These are phyloP conservation scores for Sinocyclocheilus maitianheensis DNA, from an alignment of 2,113 vertebrate genomes.

Conservation along the genomic window DNA sequence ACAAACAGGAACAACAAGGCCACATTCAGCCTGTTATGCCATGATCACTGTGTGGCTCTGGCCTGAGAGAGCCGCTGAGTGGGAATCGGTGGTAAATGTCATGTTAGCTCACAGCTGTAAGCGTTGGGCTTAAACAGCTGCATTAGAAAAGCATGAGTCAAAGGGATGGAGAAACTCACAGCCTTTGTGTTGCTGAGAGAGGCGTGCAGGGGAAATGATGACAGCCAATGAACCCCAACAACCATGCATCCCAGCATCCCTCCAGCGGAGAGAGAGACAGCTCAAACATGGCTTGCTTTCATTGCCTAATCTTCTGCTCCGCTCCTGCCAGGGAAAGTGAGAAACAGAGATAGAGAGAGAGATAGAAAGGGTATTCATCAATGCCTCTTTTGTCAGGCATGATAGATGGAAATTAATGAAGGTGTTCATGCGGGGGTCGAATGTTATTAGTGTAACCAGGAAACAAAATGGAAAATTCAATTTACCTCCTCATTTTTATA, in stretches of 20 bases:
- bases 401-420: slow-evolving; percentile 18
- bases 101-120: slow-evolving; percentile 9
- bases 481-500: background rate
- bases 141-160: slow-evolving; percentile 12
- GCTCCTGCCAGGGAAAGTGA: background rate
- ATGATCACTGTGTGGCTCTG: background rate
- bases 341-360: background rate
- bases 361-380: slow-evolving; percentile 36
- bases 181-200: slow-evolving; percentile 1
- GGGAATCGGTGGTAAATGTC: background rate
- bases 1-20: background rate
- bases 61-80: background rate
- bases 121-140: slow-evolving; percentile 9
- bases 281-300: slow-evolving; percentile 17
- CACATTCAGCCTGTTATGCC: background rate
- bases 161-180: background rate
- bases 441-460: slow-evolving; percentile 24
- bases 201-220: background rate
- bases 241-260: slow-evolving; percentile 13
- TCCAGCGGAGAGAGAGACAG: slow-evolving; percentile 15
- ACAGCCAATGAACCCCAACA: slow-evolving; percentile 16
- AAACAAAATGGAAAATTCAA: slow-evolving; percentile 28
- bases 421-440: slow-evolving; percentile 1
- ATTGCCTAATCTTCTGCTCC: slow-evolving; percentile 3
- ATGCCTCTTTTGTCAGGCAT: slow-evolving; percentile 28